phyloP scores from a whole-genome alignment of 2,888 invertebrate genomes.

The Dendrolimus houi region DNA sequence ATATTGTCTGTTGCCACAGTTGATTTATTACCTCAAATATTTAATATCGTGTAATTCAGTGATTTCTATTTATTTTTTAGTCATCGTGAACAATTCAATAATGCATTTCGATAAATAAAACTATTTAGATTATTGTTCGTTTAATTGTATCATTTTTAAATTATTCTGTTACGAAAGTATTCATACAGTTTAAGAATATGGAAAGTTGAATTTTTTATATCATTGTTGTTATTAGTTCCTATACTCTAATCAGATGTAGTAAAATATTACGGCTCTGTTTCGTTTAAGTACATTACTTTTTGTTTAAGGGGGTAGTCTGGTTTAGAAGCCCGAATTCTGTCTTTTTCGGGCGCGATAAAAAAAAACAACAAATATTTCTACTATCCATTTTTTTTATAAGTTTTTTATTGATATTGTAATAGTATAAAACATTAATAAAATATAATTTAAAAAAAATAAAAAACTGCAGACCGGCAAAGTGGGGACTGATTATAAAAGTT shows the following conservation, averaged over 20 bases:
- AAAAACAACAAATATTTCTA: too few relatives aligned
- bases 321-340: too few relatives aligned
- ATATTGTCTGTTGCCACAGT: constrained; percentile 6
- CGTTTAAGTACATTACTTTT: too few relatives aligned
- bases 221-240: neutral
- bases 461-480: too few relatives aligned
- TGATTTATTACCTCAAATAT: constrained; percentile 14
- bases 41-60: constrained; percentile 7
- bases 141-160: constrained; percentile 14
- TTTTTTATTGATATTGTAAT: too few relatives aligned
- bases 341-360: too few relatives aligned
- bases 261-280: too few relatives aligned
- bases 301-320: too few relatives aligned
- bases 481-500: too few relatives aligned
- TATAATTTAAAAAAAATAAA: too few relatives aligned
- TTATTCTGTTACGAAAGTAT: constrained; percentile 23
- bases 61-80: constrained; percentile 8
- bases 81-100: constrained; percentile 1
- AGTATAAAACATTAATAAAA: too few relatives aligned
- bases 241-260: neutral
- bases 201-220: neutral
- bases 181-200: constrained; percentile 42
- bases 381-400: too few relatives aligned
- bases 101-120: neutral
- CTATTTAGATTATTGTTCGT: neutral